Evolutionary conservation across 2,113 vertebrate genomes (phyloP).

Genomic region (Crotalus helleri): DNA sequence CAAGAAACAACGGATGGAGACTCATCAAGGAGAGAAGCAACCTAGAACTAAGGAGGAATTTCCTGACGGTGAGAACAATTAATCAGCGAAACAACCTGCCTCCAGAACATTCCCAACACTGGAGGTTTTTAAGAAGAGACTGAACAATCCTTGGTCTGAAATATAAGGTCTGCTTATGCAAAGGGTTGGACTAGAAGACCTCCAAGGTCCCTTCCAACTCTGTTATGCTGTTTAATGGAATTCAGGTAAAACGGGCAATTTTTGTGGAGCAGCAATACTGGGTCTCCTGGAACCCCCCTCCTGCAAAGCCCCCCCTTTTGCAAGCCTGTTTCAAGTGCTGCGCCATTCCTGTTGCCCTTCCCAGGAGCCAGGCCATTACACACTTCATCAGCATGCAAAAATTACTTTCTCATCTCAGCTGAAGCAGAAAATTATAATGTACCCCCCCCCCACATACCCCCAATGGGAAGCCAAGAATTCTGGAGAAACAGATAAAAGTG

Average conservation of each 20-base stretch:
- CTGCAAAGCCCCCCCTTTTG: slow-evolving; percentile 37
- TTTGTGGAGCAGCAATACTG: not conserved
- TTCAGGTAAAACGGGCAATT: not conserved
- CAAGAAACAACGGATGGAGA: too few relatives aligned
- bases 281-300: not conserved
- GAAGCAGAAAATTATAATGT: slow-evolving; percentile 65
- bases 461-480: slow-evolving; percentile 57
- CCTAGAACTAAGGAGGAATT: too few relatives aligned
- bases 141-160: too few relatives aligned
- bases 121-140: too few relatives aligned
- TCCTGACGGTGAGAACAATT: too few relatives aligned
- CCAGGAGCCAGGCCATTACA: slow-evolving; percentile 58
- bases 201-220: too few relatives aligned
- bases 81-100: too few relatives aligned
- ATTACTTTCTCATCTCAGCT: slow-evolving; percentile 63
- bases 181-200: too few relatives aligned
- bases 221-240: too few relatives aligned
- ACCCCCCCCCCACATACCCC: slow-evolving; percentile 14
- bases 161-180: too few relatives aligned
- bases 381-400: slow-evolving; percentile 53
- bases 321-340: slow-evolving; percentile 52
- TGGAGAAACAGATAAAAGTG: slow-evolving; percentile 31
- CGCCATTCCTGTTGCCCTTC: slow-evolving; percentile 47
- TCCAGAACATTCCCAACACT: too few relatives aligned
- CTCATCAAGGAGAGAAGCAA: too few relatives aligned